A percentile compares a stretch with the other conserved stretches of the same genome.
phyloP scores from a whole-genome alignment of 2,113 vertebrate genomes.

The Tricholaema leucomelas region DNA sequence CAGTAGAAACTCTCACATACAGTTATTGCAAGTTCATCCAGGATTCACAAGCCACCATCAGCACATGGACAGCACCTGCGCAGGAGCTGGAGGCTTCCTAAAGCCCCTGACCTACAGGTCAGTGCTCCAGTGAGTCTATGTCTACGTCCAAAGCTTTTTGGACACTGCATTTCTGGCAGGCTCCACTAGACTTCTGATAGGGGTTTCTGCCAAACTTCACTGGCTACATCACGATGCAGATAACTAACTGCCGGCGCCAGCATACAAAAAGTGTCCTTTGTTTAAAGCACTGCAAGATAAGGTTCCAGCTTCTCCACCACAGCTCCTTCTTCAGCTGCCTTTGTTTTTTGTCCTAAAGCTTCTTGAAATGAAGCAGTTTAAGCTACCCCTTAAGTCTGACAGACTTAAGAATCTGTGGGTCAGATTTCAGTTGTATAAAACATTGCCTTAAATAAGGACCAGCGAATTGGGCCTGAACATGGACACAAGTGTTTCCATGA shows the following conservation, averaged over 20 bases:
- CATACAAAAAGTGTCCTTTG: neutral
- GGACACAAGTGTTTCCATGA: neutral
- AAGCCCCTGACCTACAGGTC: neutral
- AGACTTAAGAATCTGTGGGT: neutral
- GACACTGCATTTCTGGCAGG: neutral
- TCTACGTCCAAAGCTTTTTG: neutral
- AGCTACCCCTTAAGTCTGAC: neutral
- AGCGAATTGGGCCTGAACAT: neutral
- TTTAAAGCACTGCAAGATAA: neutral
- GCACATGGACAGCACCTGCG: neutral
- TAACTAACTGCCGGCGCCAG: neutral
- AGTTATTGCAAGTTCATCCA: neutral
- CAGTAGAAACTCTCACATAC: neutral
- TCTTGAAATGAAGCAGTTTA: neutral
- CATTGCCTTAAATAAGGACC: neutral
- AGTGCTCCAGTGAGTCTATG: neutral
- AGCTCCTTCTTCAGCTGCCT: neutral
- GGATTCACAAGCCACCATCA: neutral
- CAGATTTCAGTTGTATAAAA: neutral
- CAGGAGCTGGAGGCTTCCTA: neutral
- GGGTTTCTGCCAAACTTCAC: neutral
- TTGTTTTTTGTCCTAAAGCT: neutral
- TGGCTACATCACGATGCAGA: neutral
- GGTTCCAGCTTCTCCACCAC: neutral
- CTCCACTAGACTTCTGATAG: neutral